A percentile compares a stretch with the other conserved stretches of the same genome.
These are phyloP conservation scores for Vanessa tameamea DNA, from an alignment of 1,140 invertebrate species.

Conservation along the genomic window DNA sequence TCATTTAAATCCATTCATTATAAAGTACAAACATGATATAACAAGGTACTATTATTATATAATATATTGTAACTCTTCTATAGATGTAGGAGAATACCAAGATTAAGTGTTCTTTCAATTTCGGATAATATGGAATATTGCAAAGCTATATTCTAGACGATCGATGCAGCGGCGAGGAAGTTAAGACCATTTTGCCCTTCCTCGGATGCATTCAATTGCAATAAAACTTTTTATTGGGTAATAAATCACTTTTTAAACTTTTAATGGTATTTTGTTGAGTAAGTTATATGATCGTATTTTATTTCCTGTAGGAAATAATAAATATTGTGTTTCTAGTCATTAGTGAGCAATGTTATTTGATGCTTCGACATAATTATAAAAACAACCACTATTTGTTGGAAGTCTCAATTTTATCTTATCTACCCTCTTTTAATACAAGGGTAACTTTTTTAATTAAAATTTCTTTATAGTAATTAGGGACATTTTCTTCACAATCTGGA, in stretches of 20 bases:
- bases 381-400: background rate
- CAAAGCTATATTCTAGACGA: constrained; percentile 5
- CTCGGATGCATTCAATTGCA: constrained; percentile 20
- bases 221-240: constrained; percentile 9
- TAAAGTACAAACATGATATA: constrained; percentile 3
- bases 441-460: constrained; percentile 34
- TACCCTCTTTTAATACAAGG: constrained; percentile 9
- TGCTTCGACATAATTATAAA: too few species aligned
- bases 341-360: too few species aligned
- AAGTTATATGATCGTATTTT: background rate
- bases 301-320: background rate
- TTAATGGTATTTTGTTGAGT: constrained; percentile 12
- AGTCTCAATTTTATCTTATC: constrained; percentile 14
- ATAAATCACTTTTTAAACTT: constrained; percentile 22
- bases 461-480: constrained; percentile 29
- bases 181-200: constrained; percentile 10
- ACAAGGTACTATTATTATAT: too few species aligned
- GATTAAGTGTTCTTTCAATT: background rate
- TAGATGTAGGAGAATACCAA: background rate
- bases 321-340: too few species aligned
- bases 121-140: background rate
- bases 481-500: constrained; percentile 30
- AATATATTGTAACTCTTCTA: background rate
- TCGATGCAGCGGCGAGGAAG: constrained; percentile 25
- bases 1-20: constrained; percentile 15